phyloP scores from a whole-genome alignment of 2,797 vertebrate species.

The Steatocranus sp. region DNA sequence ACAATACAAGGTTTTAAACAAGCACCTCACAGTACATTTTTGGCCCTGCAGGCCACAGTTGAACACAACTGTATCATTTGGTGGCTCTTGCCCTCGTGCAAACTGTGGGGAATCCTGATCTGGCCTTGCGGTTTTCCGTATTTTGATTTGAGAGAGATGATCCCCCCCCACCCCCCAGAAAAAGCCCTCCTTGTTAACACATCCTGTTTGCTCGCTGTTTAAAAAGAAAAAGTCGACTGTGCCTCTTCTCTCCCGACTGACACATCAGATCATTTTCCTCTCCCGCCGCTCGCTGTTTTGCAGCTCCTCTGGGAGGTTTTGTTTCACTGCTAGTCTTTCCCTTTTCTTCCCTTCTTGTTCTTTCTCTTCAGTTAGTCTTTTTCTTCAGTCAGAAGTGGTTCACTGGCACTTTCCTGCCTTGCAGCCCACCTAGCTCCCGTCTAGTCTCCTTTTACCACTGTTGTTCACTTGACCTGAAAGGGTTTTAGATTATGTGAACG shows the following conservation, averaged over 20 bases:
- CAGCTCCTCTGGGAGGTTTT: slow-evolving; percentile 34
- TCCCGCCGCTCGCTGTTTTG: neutral
- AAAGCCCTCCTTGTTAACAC: slow-evolving; percentile 61
- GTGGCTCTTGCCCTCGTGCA: neutral
- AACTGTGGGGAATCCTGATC: slow-evolving; percentile 32
- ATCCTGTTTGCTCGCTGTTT: slow-evolving; percentile 52
- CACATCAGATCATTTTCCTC: slow-evolving; percentile 41
- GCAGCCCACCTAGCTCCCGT: neutral
- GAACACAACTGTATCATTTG: neutral
- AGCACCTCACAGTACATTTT: neutral
- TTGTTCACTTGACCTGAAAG: slow-evolving; percentile 21
- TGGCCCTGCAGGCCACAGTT: slow-evolving; percentile 1
- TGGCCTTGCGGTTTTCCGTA: slow-evolving; percentile 46
- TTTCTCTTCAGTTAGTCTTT: neutral
- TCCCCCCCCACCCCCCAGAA: neutral
- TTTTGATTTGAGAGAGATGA: slow-evolving; percentile 13
- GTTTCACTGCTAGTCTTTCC: slow-evolving; percentile 27
- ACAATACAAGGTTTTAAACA: neutral
- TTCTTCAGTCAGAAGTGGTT: neutral
- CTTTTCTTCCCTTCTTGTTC: slow-evolving; percentile 2
- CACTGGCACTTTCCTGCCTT: slow-evolving; percentile 1
- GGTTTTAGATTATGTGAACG: slow-evolving; percentile 38
- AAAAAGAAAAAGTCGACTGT: neutral
- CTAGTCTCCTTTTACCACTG: slow-evolving; percentile 43
- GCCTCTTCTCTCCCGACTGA: neutral